Base-by-base conservation (phyloP, 2,113 vertebrate genomes). In the Spilogale gracilis region DNA sequence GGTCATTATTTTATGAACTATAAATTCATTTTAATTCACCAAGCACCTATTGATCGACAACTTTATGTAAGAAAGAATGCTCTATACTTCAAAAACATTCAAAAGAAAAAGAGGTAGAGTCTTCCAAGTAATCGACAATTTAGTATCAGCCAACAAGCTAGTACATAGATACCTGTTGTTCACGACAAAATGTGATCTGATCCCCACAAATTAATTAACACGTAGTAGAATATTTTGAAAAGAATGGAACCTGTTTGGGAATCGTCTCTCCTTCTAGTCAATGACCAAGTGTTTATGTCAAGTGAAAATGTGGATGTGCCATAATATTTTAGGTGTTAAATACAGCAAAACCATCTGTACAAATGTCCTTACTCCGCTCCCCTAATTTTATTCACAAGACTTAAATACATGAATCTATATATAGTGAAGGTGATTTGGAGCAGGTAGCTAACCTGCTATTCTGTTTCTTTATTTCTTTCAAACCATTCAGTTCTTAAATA, bases 281-380 rank as follows among this genome's bases (percentile, higher is more conserved):
- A 76, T 91, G 45, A 45, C 20, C 14, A 67, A 60, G 9, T 63
- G 13, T 95, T 73, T 86, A n/a, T 74, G 21, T 69, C 23, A 65
- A 30, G 9, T 82, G 38, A 92, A 89, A 79, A 73, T 65, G 58
- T 48, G 27, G n/a, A 18, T 78, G 2, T 2, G 0, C 54, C 9
- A 54, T 80, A 94, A 94, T 92, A 43, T 74, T 92, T 65, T 76
- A 95, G 25, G 27, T 92, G 21, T 79, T 85, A 91, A 91, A 95
- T 58, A 81, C 61, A 82, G 5, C 11, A 82, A 83, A 90, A 30
- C 14, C 58, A 30, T 71, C 9, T 38, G 32, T 88, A 30, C 5
- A 45, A 1, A 58, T 79, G 69, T 71, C 67, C 45, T 84, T 94
- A 20, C 23, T 91, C 13, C 5, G 20, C 30, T 76, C 60, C 54